Conservation (phyloP, 2,113 vertebrate species). For the Actinemys pallida region DNA sequence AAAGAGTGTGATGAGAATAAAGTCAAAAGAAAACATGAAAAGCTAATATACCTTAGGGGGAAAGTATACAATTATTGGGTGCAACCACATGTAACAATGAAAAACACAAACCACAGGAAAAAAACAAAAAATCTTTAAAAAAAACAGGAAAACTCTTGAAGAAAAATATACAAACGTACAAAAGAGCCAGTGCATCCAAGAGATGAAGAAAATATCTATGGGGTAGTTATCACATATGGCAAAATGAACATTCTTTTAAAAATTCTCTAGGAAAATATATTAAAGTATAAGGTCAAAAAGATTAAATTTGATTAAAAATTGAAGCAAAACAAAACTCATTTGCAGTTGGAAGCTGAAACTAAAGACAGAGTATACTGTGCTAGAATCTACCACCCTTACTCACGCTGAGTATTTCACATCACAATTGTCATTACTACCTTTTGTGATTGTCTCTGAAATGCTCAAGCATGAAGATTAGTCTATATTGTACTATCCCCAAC, state of each 20-base stretch:
- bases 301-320: neutral
- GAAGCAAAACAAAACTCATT: rapidly evolving
- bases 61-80: neutral
- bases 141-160: rapidly evolving
- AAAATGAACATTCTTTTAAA: neutral
- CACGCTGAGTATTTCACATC: neutral
- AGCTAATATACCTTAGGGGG: rapidly evolving
- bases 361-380: neutral
- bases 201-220: neutral
- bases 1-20: neutral
- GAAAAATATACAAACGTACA: neutral
- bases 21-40: neutral
- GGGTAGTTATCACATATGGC: neutral
- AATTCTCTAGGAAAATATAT: neutral
- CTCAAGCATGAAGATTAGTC: neutral
- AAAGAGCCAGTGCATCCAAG: neutral
- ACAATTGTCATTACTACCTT: rapidly evolving
- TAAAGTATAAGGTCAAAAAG: neutral
- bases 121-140: neutral
- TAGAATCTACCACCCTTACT: rapidly evolving
- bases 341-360: neutral
- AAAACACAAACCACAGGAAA: neutral
- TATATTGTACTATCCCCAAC: neutral
- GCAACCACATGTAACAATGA: neutral
- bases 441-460: neutral